Evolutionary conservation across 2,797 vertebrate species (phyloP).

Genomic region (Arremon brunneinucha): DNA sequence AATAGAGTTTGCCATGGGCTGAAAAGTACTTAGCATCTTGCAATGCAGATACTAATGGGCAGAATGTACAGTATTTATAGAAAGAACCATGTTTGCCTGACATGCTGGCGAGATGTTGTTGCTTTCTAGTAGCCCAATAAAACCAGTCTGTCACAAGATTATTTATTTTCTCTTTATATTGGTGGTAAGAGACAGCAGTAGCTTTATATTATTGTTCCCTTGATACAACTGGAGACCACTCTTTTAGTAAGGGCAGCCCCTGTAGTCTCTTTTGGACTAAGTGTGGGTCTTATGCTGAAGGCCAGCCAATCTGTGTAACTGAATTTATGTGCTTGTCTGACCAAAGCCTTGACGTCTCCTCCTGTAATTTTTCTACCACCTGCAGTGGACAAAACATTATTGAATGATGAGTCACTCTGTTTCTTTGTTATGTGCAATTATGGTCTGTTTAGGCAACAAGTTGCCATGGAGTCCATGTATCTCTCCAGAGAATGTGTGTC

Average conservation of each 20-base stretch:
- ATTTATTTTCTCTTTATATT: background rate
- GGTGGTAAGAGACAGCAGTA: background rate
- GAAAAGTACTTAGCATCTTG: background rate
- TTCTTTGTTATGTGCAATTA: background rate
- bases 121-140: background rate
- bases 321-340: background rate
- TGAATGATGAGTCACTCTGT: background rate
- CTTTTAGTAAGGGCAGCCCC: background rate
- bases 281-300: background rate
- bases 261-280: background rate
- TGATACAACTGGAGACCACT: background rate
- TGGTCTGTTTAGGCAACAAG: background rate
- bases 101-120: background rate
- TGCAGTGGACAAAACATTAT: background rate
- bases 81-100: background rate
- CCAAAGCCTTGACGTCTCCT: background rate
- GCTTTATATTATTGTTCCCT: background rate
- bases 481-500: background rate
- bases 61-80: background rate
- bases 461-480: background rate
- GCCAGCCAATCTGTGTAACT: background rate
- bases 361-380: background rate
- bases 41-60: background rate
- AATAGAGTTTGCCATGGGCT: background rate
- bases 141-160: background rate